These are phyloP conservation scores for Chelon auratus DNA, from an alignment of 2,797 vertebrate species.

Conservation along the genomic window DNA sequence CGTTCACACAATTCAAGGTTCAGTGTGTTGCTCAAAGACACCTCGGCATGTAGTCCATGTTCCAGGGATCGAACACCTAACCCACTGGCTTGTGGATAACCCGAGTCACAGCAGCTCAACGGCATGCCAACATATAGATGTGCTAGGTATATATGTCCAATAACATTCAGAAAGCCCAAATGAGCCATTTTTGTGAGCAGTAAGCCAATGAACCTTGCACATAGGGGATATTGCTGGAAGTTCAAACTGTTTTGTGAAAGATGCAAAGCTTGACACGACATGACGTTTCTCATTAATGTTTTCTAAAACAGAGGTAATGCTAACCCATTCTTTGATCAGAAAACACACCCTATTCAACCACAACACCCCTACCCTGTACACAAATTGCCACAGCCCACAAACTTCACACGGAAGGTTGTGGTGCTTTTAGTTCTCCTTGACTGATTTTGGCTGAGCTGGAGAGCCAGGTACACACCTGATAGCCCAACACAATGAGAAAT, in stretches of 20 bases:
- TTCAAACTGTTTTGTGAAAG: background rate
- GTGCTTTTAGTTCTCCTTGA: conserved; percentile 14
- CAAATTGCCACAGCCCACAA: background rate
- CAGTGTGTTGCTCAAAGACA: too few species aligned
- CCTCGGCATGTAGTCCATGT: too few species aligned
- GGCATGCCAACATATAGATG: too few species aligned
- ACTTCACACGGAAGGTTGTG: background rate
- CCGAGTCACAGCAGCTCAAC: too few species aligned
- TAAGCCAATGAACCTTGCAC: background rate
- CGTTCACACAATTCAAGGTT: too few species aligned
- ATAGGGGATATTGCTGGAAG: background rate
- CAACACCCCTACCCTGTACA: background rate
- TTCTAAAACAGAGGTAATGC: background rate
- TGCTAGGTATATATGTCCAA: too few species aligned
- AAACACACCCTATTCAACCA: background rate
- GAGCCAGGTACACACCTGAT: conserved; percentile 4
- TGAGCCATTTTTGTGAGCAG: background rate
- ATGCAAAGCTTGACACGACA: too few species aligned
- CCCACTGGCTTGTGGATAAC: too few species aligned
- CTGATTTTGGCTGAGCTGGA: background rate
- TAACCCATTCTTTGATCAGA: background rate
- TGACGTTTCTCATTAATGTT: background rate
- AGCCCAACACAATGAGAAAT: conserved; percentile 5
- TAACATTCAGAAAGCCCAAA: background rate
- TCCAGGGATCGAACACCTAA: too few species aligned